phyloP scores from a whole-genome alignment of 2,113 vertebrate genomes.

The Suncus etruscus region DNA sequence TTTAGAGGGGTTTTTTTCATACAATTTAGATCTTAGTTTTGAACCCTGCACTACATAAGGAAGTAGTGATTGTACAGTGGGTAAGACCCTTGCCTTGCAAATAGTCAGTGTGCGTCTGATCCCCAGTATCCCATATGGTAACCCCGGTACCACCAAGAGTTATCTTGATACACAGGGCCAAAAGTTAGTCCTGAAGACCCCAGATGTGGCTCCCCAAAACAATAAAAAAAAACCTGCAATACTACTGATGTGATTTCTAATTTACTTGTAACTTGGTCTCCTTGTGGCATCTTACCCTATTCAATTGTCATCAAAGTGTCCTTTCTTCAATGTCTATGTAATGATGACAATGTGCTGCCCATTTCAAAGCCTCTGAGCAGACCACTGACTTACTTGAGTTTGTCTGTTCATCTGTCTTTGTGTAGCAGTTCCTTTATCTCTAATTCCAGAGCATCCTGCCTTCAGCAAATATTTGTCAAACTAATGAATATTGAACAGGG shows the following conservation, averaged over 20 bases:
- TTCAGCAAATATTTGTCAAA: constrained; percentile 61
- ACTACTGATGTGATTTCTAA: not conserved
- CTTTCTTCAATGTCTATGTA: not conserved
- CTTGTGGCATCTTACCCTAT: not conserved
- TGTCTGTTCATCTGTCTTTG: not conserved
- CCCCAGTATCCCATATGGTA: no score
- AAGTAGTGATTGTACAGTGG: no score
- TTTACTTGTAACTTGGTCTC: not conserved
- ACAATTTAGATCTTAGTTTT: not conserved
- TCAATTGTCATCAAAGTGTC: not conserved
- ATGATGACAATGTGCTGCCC: no score
- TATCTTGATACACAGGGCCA: no score
- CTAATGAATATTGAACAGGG: constrained; percentile 15
- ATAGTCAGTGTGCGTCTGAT: no score
- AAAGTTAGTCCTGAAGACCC: no score
- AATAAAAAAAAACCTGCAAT: no score
- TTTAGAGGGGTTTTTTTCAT: not conserved
- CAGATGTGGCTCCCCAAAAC: no score
- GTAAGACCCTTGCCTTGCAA: no score
- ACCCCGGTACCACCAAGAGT: no score
- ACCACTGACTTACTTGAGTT: not conserved
- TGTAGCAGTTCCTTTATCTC: constrained; percentile 53
- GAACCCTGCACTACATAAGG: not conserved
- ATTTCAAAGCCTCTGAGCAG: not conserved
- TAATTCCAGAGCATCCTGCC: constrained; percentile 44